Base-by-base conservation (phyloP, 2,797 vertebrate species). In the Trichosurus vulpecula region DNA sequence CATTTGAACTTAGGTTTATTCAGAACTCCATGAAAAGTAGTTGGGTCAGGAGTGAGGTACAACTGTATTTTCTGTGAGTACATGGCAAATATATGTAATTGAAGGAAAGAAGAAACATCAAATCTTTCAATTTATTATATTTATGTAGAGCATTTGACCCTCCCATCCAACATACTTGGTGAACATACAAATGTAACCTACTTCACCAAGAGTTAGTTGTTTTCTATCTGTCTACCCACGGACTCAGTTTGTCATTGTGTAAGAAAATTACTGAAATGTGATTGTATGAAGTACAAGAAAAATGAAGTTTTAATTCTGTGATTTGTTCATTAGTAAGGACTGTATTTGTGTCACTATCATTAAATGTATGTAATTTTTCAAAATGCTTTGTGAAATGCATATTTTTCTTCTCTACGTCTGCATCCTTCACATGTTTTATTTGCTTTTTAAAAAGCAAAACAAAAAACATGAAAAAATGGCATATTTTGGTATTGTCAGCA, bases 311-410 rank as follows among this genome's bases (percentile, higher is more conserved):
- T 92, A 66, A 87, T 92, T 92, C 94, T 97, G 27, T 1, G 54
- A 53, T 94, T 66, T 92, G 95, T 94, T 94, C 74, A 6, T 93
- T 53, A 93, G 95, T 92, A 52, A n/a, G 6, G 54, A 94, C 95
- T 96, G 96, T 98, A 96, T 97, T 98, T 98, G 96, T 97, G 98
- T 97, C 97, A 97, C 97, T 90, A 57, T 93, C 97, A 98, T 97
- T 96, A 97, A 98, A 97, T 97, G 95, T 54, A 95, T 96, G 98
- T 98, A 97, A 98, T 98, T 98, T 98, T 98, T 92, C 97, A 98
- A 98, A 56, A 87, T 97, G 96, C 97, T 66, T 93, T 96, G 94
- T 92, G 95, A 98, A 97, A 98, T 98, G 97, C 93, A 98, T 96
- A 96, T 74, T 98, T 98, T 98, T 92, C 98, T 97, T 97, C 93